phyloP scores from a whole-genome alignment of 2,888 invertebrate species.

The Ryuthela nishihirai region DNA sequence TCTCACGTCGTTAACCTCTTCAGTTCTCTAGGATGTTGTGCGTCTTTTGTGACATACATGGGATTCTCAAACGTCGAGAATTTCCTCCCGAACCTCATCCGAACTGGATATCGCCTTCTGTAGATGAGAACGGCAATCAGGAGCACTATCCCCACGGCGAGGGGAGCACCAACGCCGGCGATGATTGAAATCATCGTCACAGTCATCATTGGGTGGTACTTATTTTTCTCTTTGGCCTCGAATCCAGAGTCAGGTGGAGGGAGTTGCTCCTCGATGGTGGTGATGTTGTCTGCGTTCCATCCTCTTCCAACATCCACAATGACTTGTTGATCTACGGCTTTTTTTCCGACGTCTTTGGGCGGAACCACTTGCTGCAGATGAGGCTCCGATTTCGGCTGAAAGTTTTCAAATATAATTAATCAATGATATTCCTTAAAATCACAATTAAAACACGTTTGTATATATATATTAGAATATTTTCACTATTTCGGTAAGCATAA shows the following conservation, averaged over 20 bases:
- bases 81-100: conserved; percentile 41
- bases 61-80: conserved; percentile 43
- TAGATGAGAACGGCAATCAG: conserved; percentile 30
- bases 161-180: conserved; percentile 14
- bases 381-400: conserved; percentile 32
- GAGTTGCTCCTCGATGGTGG: conserved; percentile 2
- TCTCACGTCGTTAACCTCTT: conserved; percentile 28
- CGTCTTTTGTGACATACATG: conserved; percentile 34
- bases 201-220: conserved; percentile 6
- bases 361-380: conserved; percentile 25
- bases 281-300: not conserved
- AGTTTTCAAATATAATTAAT: too few relatives aligned
- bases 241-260: conserved; percentile 13
- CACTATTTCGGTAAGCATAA: too few relatives aligned
- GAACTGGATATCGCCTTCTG: conserved; percentile 39
- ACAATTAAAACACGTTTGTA: too few relatives aligned
- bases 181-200: conserved; percentile 16
- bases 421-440: too few relatives aligned
- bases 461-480: too few relatives aligned
- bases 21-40: conserved; percentile 33
- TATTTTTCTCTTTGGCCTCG: conserved; percentile 7
- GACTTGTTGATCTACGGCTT: not conserved
- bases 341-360: conserved; percentile 18
- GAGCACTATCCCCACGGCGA: conserved; percentile 2
- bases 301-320: not conserved